These are phyloP conservation scores for Tamandua tetradactyla DNA, from an alignment of 2,797 vertebrate genomes.

Conservation along the genomic window DNA sequence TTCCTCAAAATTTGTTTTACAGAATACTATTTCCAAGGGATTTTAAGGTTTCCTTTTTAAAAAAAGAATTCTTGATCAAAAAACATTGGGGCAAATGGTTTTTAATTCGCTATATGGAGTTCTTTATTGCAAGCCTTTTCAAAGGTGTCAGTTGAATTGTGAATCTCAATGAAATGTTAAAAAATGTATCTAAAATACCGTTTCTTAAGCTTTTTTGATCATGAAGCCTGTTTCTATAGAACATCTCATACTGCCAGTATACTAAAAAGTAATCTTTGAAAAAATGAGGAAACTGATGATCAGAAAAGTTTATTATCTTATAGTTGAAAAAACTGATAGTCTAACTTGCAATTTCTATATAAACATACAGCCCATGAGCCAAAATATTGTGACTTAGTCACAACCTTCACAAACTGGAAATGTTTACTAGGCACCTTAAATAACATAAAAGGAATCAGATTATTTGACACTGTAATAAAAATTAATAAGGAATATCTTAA, in stretches of 20 bases:
- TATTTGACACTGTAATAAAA: constrained; percentile 2
- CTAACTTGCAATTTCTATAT: background rate
- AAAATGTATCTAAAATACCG: background rate
- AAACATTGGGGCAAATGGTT: background rate
- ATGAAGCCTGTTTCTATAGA: background rate
- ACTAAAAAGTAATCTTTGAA: background rate
- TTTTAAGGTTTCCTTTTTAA: background rate
- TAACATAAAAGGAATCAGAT: background rate
- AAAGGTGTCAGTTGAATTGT: background rate
- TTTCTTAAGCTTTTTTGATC: background rate
- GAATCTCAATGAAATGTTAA: background rate
- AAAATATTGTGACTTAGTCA: background rate
- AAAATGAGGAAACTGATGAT: background rate
- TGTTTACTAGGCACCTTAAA: background rate
- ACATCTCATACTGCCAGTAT: background rate
- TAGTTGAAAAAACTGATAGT: background rate
- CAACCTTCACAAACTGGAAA: background rate
- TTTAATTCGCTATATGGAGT: background rate
- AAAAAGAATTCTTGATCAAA: background rate
- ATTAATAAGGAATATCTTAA: background rate
- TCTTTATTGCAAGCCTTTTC: background rate
- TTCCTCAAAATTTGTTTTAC: background rate
- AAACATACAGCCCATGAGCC: background rate
- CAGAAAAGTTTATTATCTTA: background rate
- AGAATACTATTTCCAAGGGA: background rate